These are phyloP conservation scores for Amazona ochrocephala DNA, from an alignment of 2,797 vertebrate species.

Conservation along the genomic window DNA sequence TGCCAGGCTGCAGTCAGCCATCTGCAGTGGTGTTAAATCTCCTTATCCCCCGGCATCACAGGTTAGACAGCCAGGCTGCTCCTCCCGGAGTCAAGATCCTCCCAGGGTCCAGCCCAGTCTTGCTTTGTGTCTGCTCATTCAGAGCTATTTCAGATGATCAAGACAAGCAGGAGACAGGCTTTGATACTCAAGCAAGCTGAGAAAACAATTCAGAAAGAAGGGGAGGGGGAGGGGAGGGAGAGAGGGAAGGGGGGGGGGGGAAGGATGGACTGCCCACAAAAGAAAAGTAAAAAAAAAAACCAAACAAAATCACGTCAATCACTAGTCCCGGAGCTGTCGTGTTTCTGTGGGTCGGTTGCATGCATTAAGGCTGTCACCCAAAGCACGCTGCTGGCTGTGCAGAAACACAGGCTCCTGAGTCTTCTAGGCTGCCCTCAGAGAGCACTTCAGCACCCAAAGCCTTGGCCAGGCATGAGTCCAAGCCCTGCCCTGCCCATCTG, in stretches of 20 bases:
- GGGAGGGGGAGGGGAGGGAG: too few relatives aligned
- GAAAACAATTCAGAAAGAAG: neutral
- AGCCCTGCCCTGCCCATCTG: neutral
- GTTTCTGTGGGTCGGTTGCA: neutral
- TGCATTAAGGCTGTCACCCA: neutral
- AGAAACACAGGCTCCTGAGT: neutral
- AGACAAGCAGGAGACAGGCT: neutral
- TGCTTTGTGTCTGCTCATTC: neutral
- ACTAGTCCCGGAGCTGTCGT: neutral
- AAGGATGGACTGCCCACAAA: neutral
- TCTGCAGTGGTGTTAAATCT: neutral
- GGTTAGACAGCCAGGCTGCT: neutral
- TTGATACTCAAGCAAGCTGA: neutral
- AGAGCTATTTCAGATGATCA: neutral
- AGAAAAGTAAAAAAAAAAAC: neutral
- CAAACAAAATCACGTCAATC: neutral
- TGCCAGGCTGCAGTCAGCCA: slow-evolving; percentile 26
- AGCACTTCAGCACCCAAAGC: neutral
- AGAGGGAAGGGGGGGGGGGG: too few relatives aligned
- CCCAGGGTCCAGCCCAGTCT: neutral
- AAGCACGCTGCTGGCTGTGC: neutral
- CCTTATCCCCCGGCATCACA: neutral
- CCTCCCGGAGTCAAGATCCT: neutral
- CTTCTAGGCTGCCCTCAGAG: slow-evolving; percentile 14
- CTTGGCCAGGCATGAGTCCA: neutral